phyloP scores from a whole-genome alignment of 2,113 vertebrate genomes.

The Tichodroma muraria region DNA sequence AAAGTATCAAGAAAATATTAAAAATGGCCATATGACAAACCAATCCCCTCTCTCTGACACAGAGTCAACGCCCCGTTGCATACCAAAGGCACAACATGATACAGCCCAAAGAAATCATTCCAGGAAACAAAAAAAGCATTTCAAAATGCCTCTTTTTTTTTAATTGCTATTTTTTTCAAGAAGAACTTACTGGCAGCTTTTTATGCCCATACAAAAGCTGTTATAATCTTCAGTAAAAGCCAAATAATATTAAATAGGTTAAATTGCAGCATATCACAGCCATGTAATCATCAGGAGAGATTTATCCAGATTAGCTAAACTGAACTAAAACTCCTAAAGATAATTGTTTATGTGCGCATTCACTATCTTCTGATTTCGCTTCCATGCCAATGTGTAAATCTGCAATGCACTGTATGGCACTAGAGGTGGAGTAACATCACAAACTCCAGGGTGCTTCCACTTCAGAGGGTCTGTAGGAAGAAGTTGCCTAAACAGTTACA shows the following conservation, averaged over 20 bases:
- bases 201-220: background rate
- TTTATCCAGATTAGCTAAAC: background rate
- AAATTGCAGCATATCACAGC: constrained; percentile 8
- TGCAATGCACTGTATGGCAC: constrained; percentile 20
- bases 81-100: constrained; percentile 38
- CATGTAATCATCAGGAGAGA: background rate
- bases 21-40: background rate
- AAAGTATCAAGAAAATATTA: background rate
- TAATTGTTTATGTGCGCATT: background rate
- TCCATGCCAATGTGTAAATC: background rate
- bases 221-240: background rate
- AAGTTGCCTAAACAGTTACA: background rate
- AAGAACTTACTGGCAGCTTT: background rate
- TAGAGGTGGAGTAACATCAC: background rate
- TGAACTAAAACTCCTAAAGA: background rate
- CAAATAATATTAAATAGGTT: background rate
- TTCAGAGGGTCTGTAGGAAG: background rate
- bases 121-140: background rate
- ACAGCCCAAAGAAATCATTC: background rate
- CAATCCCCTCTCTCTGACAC: background rate
- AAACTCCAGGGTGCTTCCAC: background rate
- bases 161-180: background rate
- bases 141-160: background rate
- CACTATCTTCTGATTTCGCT: background rate
- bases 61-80: background rate